phyloP scores from a whole-genome alignment of 2,113 vertebrate genomes.

The Eudyptes chrysolophus region DNA sequence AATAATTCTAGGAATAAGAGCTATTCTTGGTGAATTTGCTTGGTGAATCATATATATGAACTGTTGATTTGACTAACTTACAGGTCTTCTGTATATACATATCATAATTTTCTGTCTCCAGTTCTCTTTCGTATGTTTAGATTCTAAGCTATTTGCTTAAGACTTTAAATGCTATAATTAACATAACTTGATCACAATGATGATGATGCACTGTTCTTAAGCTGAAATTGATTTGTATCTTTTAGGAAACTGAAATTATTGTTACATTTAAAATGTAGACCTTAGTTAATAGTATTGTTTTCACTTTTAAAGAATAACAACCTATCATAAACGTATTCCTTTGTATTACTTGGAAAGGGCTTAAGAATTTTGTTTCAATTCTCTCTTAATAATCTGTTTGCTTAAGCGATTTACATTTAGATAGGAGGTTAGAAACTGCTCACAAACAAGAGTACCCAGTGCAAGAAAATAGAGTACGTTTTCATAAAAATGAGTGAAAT shows the following conservation, averaged over 20 bases:
- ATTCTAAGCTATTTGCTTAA: background rate
- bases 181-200: background rate
- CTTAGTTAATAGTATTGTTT: background rate
- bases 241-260: background rate
- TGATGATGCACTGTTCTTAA: background rate
- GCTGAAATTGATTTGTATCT: background rate
- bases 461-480: background rate
- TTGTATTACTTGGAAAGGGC: background rate
- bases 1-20: background rate
- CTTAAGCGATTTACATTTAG: slow-evolving; percentile 11
- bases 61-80: background rate
- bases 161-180: background rate
- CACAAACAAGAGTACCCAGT: background rate
- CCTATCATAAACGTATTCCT: rapidly evolving
- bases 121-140: background rate
- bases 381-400: background rate
- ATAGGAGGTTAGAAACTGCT: background rate
- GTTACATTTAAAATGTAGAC: background rate
- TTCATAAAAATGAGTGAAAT: background rate
- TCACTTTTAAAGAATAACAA: background rate
- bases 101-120: background rate
- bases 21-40: background rate
- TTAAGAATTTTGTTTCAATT: background rate
- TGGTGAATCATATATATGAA: background rate
- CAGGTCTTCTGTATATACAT: background rate